phyloP scores from a whole-genome alignment of 2,888 invertebrate species.

The Diplolepis rosae region DNA sequence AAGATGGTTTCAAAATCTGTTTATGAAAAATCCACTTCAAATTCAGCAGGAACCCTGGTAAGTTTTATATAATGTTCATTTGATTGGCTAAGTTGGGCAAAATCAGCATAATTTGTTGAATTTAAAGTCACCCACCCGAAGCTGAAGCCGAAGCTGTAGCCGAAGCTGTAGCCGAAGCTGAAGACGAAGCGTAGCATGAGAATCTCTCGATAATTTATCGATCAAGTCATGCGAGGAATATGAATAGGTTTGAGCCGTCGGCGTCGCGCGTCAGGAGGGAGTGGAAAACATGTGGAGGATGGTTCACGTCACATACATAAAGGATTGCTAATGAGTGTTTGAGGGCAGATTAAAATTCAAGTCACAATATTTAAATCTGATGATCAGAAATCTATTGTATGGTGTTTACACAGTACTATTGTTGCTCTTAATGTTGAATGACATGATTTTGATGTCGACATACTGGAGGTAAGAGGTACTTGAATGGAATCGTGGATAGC shows the following conservation, averaged over 20 bases:
- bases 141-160: too few relatives aligned
- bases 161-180: too few relatives aligned
- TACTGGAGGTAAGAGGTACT: too few relatives aligned
- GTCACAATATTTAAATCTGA: slow-evolving; percentile 46
- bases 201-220: slow-evolving; percentile 59
- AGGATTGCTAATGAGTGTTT: neutral
- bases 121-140: slow-evolving; percentile 21
- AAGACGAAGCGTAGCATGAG: slow-evolving; percentile 45
- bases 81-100: slow-evolving; percentile 8
- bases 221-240: slow-evolving; percentile 54
- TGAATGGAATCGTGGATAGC: too few relatives aligned
- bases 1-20: neutral
- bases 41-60: neutral
- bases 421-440: neutral
- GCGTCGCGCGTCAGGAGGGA: too few relatives aligned
- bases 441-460: neutral
- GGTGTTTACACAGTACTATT: neutral
- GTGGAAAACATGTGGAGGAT: neutral
- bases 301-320: neutral
- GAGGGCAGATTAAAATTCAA: slow-evolving; percentile 49
- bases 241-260: slow-evolving; percentile 42
- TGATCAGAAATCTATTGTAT: slow-evolving; percentile 1
- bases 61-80: slow-evolving; percentile 4
- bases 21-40: neutral
- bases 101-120: slow-evolving; percentile 11